Percentiles rank a stretch among this genome's conserved stretches.
These are phyloP conservation scores for Beris morrisii DNA, from an alignment of 2,888 invertebrate genomes.

Conservation along the genomic window DNA sequence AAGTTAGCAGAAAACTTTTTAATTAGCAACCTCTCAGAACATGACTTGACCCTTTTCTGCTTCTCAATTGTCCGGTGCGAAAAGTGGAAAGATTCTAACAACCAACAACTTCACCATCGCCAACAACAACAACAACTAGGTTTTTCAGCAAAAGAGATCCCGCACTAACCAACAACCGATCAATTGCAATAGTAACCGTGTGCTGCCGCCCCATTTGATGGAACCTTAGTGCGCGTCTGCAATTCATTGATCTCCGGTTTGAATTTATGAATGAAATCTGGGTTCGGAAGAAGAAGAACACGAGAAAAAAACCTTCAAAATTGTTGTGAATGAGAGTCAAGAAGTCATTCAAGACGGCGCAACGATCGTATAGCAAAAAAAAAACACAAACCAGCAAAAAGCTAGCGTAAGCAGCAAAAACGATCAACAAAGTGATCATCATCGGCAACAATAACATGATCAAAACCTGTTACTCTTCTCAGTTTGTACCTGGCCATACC, in stretches of 20 bases:
- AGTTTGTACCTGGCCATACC: neutral
- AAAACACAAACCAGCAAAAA: neutral
- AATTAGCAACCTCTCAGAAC: conserved; percentile 22
- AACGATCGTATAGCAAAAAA: conserved; percentile 16
- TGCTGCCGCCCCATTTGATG: neutral
- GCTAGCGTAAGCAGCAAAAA: conserved; percentile 18
- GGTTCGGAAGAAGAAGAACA: neutral
- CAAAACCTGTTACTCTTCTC: conserved; percentile 23
- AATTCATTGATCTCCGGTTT: conserved; percentile 27
- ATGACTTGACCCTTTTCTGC: conserved; percentile 16
- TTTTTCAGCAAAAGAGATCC: conserved; percentile 5
- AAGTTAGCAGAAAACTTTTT: conserved; percentile 31
- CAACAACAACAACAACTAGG: conserved; percentile 15
- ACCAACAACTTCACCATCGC: neutral
- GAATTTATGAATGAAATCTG: conserved; percentile 30
- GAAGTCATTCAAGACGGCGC: conserved; percentile 22
- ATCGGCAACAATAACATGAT: conserved; percentile 31
- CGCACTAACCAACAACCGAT: conserved; percentile 24
- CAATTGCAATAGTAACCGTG: conserved; percentile 1
- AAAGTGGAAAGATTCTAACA: neutral
- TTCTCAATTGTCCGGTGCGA: neutral
- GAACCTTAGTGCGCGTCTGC: conserved; percentile 13
- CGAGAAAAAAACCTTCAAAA: neutral
- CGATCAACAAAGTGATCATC: conserved; percentile 26
- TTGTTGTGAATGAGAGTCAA: conserved; percentile 21